Percentiles rank a stretch among this genome's conserved stretches.
phyloP scores from a whole-genome alignment of 2,888 invertebrate species.

The Resseliella maxima region DNA sequence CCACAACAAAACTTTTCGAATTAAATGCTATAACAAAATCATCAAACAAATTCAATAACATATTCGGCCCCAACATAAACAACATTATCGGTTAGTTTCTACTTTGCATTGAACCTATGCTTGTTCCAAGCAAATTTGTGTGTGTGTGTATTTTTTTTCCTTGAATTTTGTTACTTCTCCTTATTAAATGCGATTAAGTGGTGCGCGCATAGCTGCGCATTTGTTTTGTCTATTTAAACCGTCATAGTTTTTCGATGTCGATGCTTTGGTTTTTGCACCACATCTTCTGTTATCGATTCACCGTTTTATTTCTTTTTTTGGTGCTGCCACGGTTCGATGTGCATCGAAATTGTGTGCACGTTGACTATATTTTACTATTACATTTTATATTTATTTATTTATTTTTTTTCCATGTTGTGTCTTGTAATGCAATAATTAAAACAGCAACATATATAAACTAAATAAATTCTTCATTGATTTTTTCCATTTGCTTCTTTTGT shows the following conservation, averaged over 20 bases:
- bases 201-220: not conserved
- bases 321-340: conserved; percentile 31
- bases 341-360: conserved; percentile 28
- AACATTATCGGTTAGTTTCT: not conserved
- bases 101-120: not conserved
- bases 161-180: not conserved
- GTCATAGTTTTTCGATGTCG: not conserved
- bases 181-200: not conserved
- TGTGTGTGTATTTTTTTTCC: no score
- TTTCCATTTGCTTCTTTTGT: not conserved
- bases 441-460: not conserved
- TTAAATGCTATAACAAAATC: not conserved
- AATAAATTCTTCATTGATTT: conserved; percentile 19
- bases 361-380: not conserved
- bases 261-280: conserved; percentile 32
- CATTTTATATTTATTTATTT: not conserved
- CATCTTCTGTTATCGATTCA: conserved; percentile 5
- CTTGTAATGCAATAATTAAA: conserved; percentile 33
- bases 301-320: not conserved
- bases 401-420: not conserved
- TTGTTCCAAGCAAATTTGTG: no score
- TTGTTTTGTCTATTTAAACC: not conserved
- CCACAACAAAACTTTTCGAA: no score
- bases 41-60: not conserved
- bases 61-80: not conserved